phyloP scores from a whole-genome alignment of 2,888 invertebrate species.

The Parnassius glacialis region DNA sequence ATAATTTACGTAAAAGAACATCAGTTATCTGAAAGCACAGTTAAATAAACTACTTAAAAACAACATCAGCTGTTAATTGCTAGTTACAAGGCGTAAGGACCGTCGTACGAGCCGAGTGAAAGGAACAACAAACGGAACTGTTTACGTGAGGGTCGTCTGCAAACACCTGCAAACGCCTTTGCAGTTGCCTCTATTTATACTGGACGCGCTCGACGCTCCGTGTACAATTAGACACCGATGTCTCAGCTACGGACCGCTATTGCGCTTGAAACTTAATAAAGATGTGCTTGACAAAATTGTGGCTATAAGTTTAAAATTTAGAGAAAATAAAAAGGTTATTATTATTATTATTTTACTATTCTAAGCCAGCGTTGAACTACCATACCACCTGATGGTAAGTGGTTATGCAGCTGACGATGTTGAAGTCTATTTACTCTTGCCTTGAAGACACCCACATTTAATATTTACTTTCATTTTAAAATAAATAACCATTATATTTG shows the following conservation, averaged over 20 bases:
- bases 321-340: too few relatives aligned
- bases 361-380: too few relatives aligned
- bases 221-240: slow-evolving; percentile 71
- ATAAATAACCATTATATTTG: too few relatives aligned
- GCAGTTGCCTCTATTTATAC: slow-evolving; percentile 59
- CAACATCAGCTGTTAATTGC: neutral
- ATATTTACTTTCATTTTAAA: too few relatives aligned
- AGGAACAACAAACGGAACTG: slow-evolving; percentile 63
- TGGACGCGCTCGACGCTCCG: slow-evolving; percentile 53
- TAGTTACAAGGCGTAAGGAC: slow-evolving; percentile 23
- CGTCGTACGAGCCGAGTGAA: slow-evolving; percentile 40
- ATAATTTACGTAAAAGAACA: too few relatives aligned
- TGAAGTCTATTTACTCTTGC: too few relatives aligned
- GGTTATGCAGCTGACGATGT: too few relatives aligned
- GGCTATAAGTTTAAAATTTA: too few relatives aligned
- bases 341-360: too few relatives aligned
- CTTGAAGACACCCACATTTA: too few relatives aligned
- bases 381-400: too few relatives aligned
- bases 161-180: slow-evolving; percentile 71
- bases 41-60: neutral
- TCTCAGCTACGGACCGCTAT: slow-evolving; percentile 54
- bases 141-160: slow-evolving; percentile 74
- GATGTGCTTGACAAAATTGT: neutral
- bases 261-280: slow-evolving; percentile 15
- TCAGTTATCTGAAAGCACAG: too few relatives aligned